phyloP scores from a whole-genome alignment of 1,140 invertebrate genomes.

The Luehdorfia chinensis region DNA sequence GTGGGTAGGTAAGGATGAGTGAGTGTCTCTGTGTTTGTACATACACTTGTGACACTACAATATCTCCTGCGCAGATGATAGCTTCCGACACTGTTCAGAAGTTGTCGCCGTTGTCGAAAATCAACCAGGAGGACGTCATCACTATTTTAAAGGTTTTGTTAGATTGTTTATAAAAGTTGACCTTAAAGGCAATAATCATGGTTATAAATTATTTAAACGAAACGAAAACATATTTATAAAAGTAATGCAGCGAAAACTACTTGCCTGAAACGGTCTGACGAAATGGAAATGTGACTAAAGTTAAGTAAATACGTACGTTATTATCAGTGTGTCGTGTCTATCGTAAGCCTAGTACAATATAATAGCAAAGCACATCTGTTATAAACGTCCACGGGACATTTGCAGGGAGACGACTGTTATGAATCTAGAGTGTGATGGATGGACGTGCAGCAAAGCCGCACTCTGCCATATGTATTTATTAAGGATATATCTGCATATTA shows the following conservation, averaged over 20 bases:
- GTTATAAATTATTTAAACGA: background rate
- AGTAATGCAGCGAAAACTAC: no score
- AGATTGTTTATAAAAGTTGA: no score
- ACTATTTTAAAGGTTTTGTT: no score
- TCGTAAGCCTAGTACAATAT: slow-evolving; percentile 19
- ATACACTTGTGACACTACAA: no score
- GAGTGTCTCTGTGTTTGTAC: no score
- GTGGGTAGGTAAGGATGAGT: no score
- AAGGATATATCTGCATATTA: slow-evolving; percentile 27
- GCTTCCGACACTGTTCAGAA: no score
- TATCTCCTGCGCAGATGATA: no score
- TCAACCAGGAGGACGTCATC: no score
- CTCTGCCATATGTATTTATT: slow-evolving; percentile 37
- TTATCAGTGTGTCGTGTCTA: background rate
- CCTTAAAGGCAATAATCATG: background rate
- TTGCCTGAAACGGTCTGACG: background rate
- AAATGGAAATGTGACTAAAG: background rate
- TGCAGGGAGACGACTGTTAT: slow-evolving; percentile 59
- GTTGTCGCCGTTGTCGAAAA: no score
- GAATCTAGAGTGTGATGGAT: slow-evolving; percentile 67
- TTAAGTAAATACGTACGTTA: background rate
- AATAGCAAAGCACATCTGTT: slow-evolving; percentile 52
- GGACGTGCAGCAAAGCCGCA: slow-evolving; percentile 38
- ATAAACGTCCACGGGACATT: slow-evolving; percentile 52
- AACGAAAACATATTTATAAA: no score